Base-by-base conservation (phyloP, 1,140 invertebrate species). In the Pinna nobilis region DNA sequence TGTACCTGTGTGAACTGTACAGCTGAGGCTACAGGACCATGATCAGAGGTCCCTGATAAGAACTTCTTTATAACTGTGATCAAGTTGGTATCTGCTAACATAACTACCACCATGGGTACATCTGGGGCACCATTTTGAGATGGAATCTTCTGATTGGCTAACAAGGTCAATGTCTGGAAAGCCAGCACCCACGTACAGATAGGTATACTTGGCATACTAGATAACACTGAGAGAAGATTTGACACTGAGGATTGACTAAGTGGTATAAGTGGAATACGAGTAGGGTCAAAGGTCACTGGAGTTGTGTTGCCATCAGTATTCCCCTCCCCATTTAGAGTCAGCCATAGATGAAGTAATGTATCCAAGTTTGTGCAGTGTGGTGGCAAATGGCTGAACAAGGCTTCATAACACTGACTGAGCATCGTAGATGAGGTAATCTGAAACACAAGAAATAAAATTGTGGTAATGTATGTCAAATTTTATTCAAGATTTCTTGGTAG, bases 261-360 rank as follows among this genome's bases (percentile, higher is more conserved):
- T 11, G 92, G 91, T 67, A 96, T 93, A 51, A 92, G 91, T 30
- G 94, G 94, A 53, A 92, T 91, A 61, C 93, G 89, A 5, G 91
- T 91, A 6, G 94, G 70, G 65, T 87, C 84, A 80, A 87, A 87
- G 6, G 65, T 69, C 13, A 78, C 57, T 9, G 77, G 74, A 47
- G 39, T 47, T 25, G 57, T 70, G 20, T 50, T 71, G 18, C 65
- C 73, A 7, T 86, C 82, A 20, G 65, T 55, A 9, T 76, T 28
- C 20, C 70, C 70, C 32, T 88, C 85, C 44, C 88, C 85, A 85
- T 95, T 96, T 50, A 96, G 86, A 1, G 94, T 95, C 47, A 96
- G 90, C 95, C 95, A 96, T 67, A 96, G 89, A 66, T 95, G 94
- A 5, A 96, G 88, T 47, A 95, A 92, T 78, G 94, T 92, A 87